Evolutionary conservation across 2,797 vertebrate species (phyloP).

Genomic region (Paguma larvata): DNA sequence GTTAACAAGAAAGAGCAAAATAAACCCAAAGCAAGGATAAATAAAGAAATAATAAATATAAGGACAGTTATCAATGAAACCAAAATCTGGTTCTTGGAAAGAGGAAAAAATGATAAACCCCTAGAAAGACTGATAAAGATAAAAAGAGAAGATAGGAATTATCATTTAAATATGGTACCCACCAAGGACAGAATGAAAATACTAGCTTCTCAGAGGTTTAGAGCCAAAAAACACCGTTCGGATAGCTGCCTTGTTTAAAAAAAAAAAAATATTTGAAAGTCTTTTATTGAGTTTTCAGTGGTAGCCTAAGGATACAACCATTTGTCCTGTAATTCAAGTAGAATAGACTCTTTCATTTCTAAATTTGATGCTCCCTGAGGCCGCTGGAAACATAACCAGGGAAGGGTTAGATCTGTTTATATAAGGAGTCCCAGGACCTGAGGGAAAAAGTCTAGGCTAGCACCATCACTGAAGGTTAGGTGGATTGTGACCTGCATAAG

Average conservation of each 20-base stretch:
- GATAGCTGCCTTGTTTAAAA: neutral
- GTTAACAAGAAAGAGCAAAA: neutral
- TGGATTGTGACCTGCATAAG: neutral
- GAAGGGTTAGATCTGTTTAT: neutral
- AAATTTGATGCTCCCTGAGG: neutral
- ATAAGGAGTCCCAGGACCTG: neutral
- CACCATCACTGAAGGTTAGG: neutral
- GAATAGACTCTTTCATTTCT: neutral
- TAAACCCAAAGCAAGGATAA: neutral
- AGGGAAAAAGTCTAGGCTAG: neutral
- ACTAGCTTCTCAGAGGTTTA: neutral
- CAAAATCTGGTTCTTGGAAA: neutral
- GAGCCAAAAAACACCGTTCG: neutral
- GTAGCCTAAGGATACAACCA: neutral
- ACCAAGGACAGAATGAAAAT: neutral
- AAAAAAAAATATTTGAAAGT: neutral
- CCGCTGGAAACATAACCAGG: neutral
- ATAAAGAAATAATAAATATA: neutral
- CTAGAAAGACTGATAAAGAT: neutral
- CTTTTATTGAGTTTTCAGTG: neutral
- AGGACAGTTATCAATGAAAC: neutral
- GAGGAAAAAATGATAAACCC: neutral
- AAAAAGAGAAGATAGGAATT: neutral
- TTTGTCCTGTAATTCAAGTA: neutral
- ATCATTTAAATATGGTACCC: neutral